Base-by-base conservation (phyloP, 2,888 invertebrate genomes). In the Cepaea hortensis region DNA sequence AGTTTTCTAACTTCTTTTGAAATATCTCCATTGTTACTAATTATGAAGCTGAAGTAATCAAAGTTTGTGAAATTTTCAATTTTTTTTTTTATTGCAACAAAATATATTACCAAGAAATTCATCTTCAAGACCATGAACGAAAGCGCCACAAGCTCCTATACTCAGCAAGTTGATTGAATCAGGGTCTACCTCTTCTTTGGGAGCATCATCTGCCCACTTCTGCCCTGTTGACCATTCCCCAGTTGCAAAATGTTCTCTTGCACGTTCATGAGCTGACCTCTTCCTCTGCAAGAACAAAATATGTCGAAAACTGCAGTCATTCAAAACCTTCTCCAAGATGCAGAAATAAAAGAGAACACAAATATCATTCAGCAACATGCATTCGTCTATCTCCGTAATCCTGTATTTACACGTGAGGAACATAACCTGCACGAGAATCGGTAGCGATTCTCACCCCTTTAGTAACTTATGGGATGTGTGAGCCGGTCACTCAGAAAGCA, bases 121-220 rank as follows among this genome's bases (percentile, higher is more conserved):
- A 95, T 99, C 99, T 95, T 99, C 99, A 68, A 99, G 95, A 0
- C 99, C 99, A 94, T 99, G 98, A 89, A 99, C 98, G 95, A 99
- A 97, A 82, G 99, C 99, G 0, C 99, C 99, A 94, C 99, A 99
- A 0, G 99, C 98, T 0, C 99, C 99, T 90, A 97, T 97, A 48
- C 97, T 97, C 95, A 98, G 97, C 90, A 98, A 95, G 84, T 96
- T 96, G 23, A 97, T 96, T 86, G 96, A 96, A 23, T 97, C 96
- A 86, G 97, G 97, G 94, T 97, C 96, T 18, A 97, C 93, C 55
- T 96, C 95, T 93, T 97, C 97, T 90, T 96, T 96, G 0, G 97
- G 97, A 0, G 96, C 96, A 95, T 97, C 97, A 93, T 98, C 97
- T 62, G 96, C 94, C 96, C 98, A 98, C 90, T 97, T 97, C 94